Percentiles rank a stretch among this genome's conserved stretches.
These are phyloP conservation scores for Acanthopleura granulata DNA, from an alignment of 2,888 invertebrate species.

Conservation along the genomic window DNA sequence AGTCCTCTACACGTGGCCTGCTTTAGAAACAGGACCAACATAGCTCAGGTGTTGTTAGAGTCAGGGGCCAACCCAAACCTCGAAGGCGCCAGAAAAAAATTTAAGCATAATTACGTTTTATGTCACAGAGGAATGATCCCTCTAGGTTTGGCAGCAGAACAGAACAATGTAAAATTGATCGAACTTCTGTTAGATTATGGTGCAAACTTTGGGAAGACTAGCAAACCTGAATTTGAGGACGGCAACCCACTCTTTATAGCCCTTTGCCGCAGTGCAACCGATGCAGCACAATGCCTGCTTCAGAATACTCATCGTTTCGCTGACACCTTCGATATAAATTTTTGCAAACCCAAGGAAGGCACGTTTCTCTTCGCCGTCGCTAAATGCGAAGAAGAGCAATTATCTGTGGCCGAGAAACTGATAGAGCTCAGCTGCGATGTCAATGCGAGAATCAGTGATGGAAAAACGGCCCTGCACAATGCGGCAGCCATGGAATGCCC, in stretches of 20 bases:
- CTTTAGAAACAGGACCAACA: not conserved
- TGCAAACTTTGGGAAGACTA: not conserved
- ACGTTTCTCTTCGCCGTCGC: not conserved
- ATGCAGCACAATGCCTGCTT: not conserved
- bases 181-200: not conserved
- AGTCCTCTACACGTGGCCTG: not conserved
- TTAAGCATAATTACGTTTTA: not conserved
- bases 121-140: not conserved
- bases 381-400: not conserved
- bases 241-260: not conserved
- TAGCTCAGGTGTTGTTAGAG: not conserved
- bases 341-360: not conserved
- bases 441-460: not conserved
- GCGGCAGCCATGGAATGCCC: not conserved
- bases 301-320: not conserved
- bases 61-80: not conserved
- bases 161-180: not conserved
- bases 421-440: not conserved
- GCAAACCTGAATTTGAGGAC: not conserved
- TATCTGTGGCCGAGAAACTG: not conserved
- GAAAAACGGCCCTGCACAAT: not conserved
- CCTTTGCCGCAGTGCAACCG: not conserved
- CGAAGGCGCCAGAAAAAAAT: not conserved
- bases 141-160: conserved; percentile 1
- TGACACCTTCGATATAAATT: not conserved